Evolutionary conservation across 2,113 vertebrate species (phyloP).

Genomic region (Meriones unguiculatus): DNA sequence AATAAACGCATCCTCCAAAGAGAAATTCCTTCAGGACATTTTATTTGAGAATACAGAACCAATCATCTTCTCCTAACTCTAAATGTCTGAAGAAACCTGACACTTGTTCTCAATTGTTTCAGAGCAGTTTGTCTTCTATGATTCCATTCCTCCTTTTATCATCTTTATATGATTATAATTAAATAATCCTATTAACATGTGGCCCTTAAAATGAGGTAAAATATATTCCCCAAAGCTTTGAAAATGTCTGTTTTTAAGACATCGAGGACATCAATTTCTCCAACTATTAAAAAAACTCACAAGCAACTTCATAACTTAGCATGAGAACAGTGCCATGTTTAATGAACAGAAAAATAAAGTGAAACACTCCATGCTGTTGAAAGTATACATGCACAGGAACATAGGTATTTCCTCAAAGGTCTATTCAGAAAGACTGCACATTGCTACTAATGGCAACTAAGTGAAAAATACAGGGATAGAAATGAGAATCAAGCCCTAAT

Average conservation of each 20-base stretch:
- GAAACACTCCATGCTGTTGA: neutral
- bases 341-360: neutral
- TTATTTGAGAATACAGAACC: neutral
- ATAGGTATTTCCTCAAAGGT: neutral
- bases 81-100: neutral
- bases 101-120: neutral
- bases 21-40: neutral
- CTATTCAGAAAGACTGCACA: neutral
- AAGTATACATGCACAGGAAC: neutral
- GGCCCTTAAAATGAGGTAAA: neutral
- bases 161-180: neutral
- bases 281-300: neutral
- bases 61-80: neutral
- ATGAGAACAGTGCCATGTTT: neutral
- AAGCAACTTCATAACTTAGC: neutral
- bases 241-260: conserved; percentile 11
- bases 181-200: neutral
- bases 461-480: neutral
- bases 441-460: neutral
- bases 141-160: neutral
- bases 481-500: neutral
- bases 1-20: conserved; percentile 33
- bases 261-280: neutral
- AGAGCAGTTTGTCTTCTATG: neutral
- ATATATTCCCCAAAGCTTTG: neutral